Evolutionary conservation across 2,113 vertebrate genomes (phyloP), one percentile per base, ranked within the genome.

Genomic region (Boulengerochromis microlepis): DNA sequence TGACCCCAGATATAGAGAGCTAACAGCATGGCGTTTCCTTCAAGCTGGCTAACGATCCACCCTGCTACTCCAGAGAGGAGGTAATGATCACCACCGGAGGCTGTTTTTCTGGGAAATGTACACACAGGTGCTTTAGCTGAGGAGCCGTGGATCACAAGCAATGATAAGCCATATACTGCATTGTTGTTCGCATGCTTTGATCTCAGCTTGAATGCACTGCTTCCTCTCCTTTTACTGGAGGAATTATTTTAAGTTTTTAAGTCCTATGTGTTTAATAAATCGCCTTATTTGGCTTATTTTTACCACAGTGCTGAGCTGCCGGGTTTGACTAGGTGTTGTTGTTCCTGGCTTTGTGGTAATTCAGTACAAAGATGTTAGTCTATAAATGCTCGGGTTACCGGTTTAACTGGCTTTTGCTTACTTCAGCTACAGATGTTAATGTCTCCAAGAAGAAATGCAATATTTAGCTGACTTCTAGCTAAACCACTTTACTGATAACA

Each of bases 41-140:
- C 83, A 90, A 92, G 93, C 91, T 56, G 81, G 88, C 90, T 92
- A 94, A 95, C 91, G 87, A 95, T 92, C 90, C 91, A 24, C 78
- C 90, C 90, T 40, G 81, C 89, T 88, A 83, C 93, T 94, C 86
- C 81, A 90, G 87, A 93, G 82, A 81, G 94, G 90, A 89, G 87
- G 82, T 94, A 94, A 94, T 94, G 93, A 94, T 95, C 91, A 90
- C 83, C 92, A 90, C 90, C 80, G 26, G 85, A 90, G 91, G 92
- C 91, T 89, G 83, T 91, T 91, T 93, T 89, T 88, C 90, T 88
- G 84, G 42, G 88, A 90, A 91, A 91, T 89, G 86, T 86, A 93
- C 91, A 92, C 90, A 92, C 92, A 95, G 93, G 93, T 90, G 91
- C 90, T 90, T 35, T 53, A 69, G 86, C 89, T 88, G 87, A 87